Evolutionary conservation across 2,113 vertebrate species (phyloP).

Genomic region (Synodontis membranacea): DNA sequence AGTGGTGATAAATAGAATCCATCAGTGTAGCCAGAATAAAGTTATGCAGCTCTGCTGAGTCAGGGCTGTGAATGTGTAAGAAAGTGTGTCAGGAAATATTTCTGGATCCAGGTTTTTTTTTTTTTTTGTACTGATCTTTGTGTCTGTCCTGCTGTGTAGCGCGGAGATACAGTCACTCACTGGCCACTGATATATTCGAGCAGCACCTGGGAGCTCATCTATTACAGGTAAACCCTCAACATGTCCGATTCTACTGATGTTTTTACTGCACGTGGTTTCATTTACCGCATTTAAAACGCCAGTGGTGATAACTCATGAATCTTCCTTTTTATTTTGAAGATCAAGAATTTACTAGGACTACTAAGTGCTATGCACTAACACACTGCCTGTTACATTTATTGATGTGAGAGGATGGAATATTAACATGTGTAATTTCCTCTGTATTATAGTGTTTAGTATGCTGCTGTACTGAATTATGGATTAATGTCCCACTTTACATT

Average conservation of each 20-base stretch:
- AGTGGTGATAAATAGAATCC: not conserved
- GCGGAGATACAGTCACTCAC: constrained; percentile 65
- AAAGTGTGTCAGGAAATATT: constrained; percentile 38
- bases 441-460: not conserved
- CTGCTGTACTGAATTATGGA: not conserved
- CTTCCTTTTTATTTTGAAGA: not conserved
- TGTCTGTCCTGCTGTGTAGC: constrained; percentile 63
- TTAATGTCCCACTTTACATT: not conserved
- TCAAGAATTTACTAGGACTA: not conserved
- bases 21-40: not conserved
- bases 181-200: constrained; percentile 83
- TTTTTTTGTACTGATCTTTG: not conserved
- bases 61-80: not conserved
- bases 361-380: not conserved
- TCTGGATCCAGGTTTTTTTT: not conserved
- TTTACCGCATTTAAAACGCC: not conserved
- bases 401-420: not conserved
- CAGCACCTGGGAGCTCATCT: constrained; percentile 87
- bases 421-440: not conserved
- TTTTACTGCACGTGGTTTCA: not conserved
- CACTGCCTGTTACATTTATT: not conserved
- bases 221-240: constrained; percentile 76
- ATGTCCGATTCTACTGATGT: not conserved
- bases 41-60: not conserved
- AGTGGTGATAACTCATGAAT: not conserved